A percentile compares a stretch with the other conserved stretches of the same genome.
phyloP scores from a whole-genome alignment of 2,888 invertebrate genomes.

The Heliothis peltigera region DNA sequence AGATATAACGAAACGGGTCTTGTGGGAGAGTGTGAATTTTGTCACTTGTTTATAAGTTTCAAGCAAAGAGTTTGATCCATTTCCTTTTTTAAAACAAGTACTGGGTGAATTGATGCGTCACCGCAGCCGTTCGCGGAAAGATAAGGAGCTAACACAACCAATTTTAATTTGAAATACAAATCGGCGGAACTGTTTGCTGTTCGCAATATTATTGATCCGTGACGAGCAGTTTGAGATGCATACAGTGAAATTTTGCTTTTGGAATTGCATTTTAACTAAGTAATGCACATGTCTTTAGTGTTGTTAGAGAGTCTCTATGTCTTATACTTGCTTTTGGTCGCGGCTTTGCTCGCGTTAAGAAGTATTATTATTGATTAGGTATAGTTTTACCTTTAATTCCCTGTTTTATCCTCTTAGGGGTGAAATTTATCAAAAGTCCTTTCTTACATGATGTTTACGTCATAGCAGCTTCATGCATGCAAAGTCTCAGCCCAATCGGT shows the following conservation, averaged over 20 bases:
- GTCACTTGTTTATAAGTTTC: conserved; percentile 1
- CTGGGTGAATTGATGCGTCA: conserved; percentile 35
- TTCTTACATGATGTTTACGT: too few relatives aligned
- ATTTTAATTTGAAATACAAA: conserved; percentile 48
- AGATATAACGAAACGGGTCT: conserved; percentile 5
- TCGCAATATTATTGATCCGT: conserved; percentile 36
- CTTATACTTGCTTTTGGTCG: too few relatives aligned
- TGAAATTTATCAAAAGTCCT: too few relatives aligned
- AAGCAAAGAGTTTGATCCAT: conserved; percentile 8
- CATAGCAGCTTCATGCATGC: too few relatives aligned
- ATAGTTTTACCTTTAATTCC: too few relatives aligned
- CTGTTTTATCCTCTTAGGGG: too few relatives aligned
- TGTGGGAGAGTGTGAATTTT: conserved; percentile 13
- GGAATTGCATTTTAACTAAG: conserved; percentile 3
- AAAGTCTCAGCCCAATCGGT: too few relatives aligned
- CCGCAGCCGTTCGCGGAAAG: conserved; percentile 24
- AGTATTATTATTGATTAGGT: too few relatives aligned
- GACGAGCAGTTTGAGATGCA: conserved; percentile 9
- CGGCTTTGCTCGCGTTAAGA: too few relatives aligned
- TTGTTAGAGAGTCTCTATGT: too few relatives aligned
- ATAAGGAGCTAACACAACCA: conserved; percentile 36
- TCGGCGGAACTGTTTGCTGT: conserved; percentile 16
- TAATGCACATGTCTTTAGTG: too few relatives aligned
- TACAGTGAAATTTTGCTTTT: conserved; percentile 6
- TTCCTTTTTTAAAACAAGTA: conserved; percentile 30